A percentile compares a stretch with the other conserved stretches of the same genome.
Evolutionary conservation across 2,797 vertebrate genomes (phyloP).

Genomic region (Enteromius fasciolatus): DNA sequence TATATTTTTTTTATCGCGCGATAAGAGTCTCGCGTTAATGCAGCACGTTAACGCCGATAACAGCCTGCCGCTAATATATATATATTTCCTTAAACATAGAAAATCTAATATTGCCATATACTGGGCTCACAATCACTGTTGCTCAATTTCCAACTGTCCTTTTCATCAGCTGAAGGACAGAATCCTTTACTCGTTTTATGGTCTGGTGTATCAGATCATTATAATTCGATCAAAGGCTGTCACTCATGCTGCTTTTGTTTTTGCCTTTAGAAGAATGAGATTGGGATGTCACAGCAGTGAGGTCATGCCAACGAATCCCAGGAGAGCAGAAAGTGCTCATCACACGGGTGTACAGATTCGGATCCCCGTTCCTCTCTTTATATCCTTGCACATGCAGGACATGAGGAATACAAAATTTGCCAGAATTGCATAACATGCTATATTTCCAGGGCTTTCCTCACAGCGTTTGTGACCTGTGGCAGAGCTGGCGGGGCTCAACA

Average conservation of each 20-base stretch:
- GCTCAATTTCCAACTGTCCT: background rate
- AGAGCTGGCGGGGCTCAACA: constrained; percentile 25
- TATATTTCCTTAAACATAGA: too few relatives aligned
- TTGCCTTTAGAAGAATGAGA: constrained; percentile 11
- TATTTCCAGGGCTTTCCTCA: background rate
- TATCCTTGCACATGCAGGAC: background rate
- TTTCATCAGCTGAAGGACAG: background rate
- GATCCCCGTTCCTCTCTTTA: background rate
- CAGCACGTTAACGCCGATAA: too few relatives aligned
- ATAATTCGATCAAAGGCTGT: background rate
- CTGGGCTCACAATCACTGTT: background rate
- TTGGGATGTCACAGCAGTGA: background rate
- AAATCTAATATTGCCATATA: background rate
- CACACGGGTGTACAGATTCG: background rate
- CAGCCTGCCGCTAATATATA: too few relatives aligned
- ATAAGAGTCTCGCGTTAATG: too few relatives aligned
- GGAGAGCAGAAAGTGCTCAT: constrained; percentile 24
- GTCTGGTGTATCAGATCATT: background rate
- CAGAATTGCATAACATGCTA: constrained; percentile 6
- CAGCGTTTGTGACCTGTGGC: background rate
- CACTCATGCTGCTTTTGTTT: background rate
- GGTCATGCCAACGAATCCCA: background rate
- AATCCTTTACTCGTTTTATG: background rate
- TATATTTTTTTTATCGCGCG: too few relatives aligned
- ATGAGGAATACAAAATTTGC: background rate